Evolutionary conservation across 2,888 invertebrate species (phyloP).

Genomic region (Agrochola lychnidis): DNA sequence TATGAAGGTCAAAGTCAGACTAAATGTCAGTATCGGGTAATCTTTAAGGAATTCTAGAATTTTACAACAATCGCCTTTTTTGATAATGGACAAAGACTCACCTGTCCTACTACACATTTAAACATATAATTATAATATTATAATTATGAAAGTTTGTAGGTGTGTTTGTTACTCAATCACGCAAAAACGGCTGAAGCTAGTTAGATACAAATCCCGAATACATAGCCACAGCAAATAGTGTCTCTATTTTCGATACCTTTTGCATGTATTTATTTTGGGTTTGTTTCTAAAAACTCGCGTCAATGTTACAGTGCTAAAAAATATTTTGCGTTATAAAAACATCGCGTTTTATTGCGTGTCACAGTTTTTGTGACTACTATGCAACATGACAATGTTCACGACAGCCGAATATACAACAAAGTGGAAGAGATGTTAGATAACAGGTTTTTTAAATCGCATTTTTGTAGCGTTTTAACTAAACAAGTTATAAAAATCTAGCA

Average conservation of each 20-base stretch:
- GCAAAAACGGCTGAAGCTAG: neutral
- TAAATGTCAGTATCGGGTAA: too few relatives aligned
- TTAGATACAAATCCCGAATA: too few relatives aligned
- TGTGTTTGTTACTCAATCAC: too few relatives aligned
- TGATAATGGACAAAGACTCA: too few relatives aligned
- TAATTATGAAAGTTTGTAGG: too few relatives aligned
- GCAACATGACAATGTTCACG: slow-evolving; percentile 25
- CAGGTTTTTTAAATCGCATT: slow-evolving; percentile 11
- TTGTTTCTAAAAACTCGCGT: too few relatives aligned
- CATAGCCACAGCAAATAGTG: neutral
- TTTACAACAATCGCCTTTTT: too few relatives aligned
- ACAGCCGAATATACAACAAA: slow-evolving; percentile 20
- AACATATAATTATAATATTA: too few relatives aligned
- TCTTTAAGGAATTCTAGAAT: too few relatives aligned
- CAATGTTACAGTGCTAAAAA: slow-evolving; percentile 12
- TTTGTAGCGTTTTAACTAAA: neutral
- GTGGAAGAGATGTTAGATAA: slow-evolving; percentile 11
- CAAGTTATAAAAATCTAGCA: neutral
- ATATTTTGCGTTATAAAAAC: slow-evolving; percentile 43
- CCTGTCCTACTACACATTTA: too few relatives aligned
- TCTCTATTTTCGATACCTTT: neutral
- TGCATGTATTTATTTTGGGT: slow-evolving; percentile 17
- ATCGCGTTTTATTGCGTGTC: slow-evolving; percentile 47
- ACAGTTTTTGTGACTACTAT: slow-evolving; percentile 24
- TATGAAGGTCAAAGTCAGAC: too few relatives aligned